phyloP scores from a whole-genome alignment of 2,113 vertebrate species.

The Leptodactylus fuscus region DNA sequence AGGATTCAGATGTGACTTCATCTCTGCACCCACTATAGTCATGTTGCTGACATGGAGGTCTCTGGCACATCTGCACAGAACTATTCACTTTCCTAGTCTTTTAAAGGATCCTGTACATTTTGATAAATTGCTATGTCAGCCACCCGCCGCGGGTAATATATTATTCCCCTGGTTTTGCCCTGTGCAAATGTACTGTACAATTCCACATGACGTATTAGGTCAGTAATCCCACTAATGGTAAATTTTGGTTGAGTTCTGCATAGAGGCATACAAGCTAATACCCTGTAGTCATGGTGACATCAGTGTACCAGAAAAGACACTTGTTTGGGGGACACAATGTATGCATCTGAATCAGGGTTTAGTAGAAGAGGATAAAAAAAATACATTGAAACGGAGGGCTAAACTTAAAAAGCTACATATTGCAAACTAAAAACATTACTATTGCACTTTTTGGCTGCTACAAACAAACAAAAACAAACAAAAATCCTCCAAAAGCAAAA shows the following conservation, averaged over 20 bases:
- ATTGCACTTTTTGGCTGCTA: not conserved
- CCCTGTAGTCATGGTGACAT: slow-evolving; percentile 33
- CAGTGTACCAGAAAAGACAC: slow-evolving; percentile 48
- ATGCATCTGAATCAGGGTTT: slow-evolving; percentile 47
- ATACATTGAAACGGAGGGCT: not conserved
- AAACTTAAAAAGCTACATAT: not conserved
- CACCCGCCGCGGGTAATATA: not conserved
- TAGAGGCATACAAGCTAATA: slow-evolving; percentile 29
- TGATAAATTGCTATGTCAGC: not conserved
- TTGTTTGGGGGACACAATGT: slow-evolving; percentile 25
- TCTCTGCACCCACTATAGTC: not conserved
- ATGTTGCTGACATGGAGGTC: not conserved
- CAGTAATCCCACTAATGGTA: slow-evolving; percentile 27
- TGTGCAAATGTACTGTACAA: slow-evolving; percentile 9
- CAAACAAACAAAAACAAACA: not conserved
- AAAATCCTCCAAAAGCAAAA: no score
- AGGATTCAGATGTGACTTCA: no score
- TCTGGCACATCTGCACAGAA: not conserved
- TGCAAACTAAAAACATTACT: not conserved
- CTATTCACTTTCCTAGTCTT: not conserved
- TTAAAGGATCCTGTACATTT: not conserved
- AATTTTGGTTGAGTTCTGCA: slow-evolving; percentile 27
- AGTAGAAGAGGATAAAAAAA: not conserved
- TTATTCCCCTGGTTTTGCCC: not conserved
- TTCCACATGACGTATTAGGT: not conserved